Conservation (phyloP, 2,888 invertebrate genomes). For the Eilema caniola region DNA sequence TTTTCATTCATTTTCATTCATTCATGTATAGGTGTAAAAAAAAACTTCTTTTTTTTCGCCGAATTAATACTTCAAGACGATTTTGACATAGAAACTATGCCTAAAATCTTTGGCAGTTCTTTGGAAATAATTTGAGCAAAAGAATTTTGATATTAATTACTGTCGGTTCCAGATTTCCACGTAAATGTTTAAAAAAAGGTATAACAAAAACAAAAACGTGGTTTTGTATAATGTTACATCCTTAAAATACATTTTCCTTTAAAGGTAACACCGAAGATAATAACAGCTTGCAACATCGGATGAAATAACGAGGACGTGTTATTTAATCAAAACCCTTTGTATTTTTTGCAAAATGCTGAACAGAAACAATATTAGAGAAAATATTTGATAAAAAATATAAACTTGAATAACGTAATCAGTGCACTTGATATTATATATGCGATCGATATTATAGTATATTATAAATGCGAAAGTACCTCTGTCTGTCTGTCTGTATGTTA, state of each 20-base stretch:
- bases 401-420: background rate
- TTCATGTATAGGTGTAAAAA: too few species aligned
- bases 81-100: too few species aligned
- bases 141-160: too few species aligned
- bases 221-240: background rate
- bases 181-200: background rate
- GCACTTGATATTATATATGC: too few species aligned
- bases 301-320: background rate
- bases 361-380: background rate
- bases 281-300: background rate
- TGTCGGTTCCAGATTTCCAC: background rate
- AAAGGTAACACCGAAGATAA: background rate
- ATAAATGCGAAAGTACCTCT: too few species aligned
- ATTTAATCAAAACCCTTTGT: background rate
- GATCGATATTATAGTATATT: too few species aligned
- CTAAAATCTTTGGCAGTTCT: too few species aligned
- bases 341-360: background rate
- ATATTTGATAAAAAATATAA: slow-evolving; percentile 3
- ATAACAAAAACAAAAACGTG: background rate
- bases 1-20: too few species aligned
- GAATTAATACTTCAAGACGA: too few species aligned
- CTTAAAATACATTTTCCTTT: background rate
- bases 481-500: too few species aligned
- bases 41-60: too few species aligned
- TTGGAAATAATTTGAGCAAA: too few species aligned